phyloP scores from a whole-genome alignment of 2,888 invertebrate genomes.

The Ceraclea dissimilis region DNA sequence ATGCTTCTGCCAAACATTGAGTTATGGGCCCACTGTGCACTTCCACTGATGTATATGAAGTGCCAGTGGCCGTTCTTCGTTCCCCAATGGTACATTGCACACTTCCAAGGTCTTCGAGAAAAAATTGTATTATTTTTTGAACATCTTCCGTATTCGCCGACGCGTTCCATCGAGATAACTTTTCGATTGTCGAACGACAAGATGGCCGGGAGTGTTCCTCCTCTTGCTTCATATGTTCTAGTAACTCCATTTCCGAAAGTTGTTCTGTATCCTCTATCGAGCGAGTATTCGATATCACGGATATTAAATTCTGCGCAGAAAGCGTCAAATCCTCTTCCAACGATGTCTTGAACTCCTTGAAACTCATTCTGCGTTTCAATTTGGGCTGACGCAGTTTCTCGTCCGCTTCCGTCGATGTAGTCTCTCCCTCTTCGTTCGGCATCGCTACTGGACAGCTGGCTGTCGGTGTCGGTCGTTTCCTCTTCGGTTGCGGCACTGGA shows the following conservation, averaged over 20 bases:
- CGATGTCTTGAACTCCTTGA: too few species aligned
- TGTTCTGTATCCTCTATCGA: neutral
- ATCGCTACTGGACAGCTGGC: too few species aligned
- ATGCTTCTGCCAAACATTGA: neutral
- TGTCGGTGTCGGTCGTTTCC: too few species aligned
- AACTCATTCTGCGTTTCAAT: too few species aligned
- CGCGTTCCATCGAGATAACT: neutral
- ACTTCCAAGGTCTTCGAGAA: conserved; percentile 12
- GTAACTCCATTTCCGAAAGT: neutral
- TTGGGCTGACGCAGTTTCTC: neutral
- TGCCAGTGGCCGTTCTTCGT: conserved; percentile 4
- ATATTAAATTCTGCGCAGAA: neutral
- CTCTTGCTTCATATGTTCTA: neutral
- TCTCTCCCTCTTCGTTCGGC: neutral
- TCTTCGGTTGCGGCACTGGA: neutral
- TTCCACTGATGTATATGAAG: neutral
- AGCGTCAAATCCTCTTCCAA: too few species aligned
- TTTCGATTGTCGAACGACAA: neutral
- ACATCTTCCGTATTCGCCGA: neutral
- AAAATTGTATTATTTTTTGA: neutral
- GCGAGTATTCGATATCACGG: neutral
- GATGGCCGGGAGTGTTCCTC: neutral
- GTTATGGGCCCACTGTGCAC: neutral
- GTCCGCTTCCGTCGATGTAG: too few species aligned
- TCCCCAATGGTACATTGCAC: conserved; percentile 12